Conservation (phyloP, 2,888 invertebrate species). For the Unio delphinus region DNA sequence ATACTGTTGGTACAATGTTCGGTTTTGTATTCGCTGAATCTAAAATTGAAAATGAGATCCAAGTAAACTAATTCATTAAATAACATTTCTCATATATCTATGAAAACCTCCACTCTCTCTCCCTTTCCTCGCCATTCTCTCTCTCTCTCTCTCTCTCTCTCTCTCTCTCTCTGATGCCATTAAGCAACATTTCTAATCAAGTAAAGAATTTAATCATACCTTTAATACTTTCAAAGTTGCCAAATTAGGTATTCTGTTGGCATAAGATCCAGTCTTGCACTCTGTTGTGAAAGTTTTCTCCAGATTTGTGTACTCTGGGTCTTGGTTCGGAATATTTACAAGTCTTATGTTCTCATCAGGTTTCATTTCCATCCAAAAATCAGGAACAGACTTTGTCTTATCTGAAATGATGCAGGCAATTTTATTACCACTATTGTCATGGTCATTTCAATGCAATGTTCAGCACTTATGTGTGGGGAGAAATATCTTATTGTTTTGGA, state of each 20-base stretch:
- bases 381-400: slow-evolving; percentile 13
- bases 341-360: slow-evolving; percentile 24
- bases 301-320: slow-evolving; percentile 16
- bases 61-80: too few species aligned
- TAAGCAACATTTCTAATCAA: background rate
- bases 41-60: slow-evolving; percentile 14
- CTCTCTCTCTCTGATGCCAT: background rate
- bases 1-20: slow-evolving; percentile 50
- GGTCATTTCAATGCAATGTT: too few species aligned
- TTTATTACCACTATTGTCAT: too few species aligned
- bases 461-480: too few species aligned
- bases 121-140: too few species aligned
- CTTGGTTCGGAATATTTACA: slow-evolving; percentile 12
- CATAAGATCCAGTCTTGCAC: slow-evolving; percentile 21
- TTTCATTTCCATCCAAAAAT: slow-evolving; percentile 24
- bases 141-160: too few species aligned
- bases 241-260: slow-evolving; percentile 8
- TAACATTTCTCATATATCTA: too few species aligned
- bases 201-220: slow-evolving; percentile 13
- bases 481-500: too few species aligned
- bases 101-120: too few species aligned
- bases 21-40: slow-evolving; percentile 60
- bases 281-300: slow-evolving; percentile 24
- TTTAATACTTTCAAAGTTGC: slow-evolving; percentile 26
- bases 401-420: slow-evolving; percentile 8